Conservation (phyloP, 2,888 invertebrate genomes). For the Dryadula phaetusa region DNA sequence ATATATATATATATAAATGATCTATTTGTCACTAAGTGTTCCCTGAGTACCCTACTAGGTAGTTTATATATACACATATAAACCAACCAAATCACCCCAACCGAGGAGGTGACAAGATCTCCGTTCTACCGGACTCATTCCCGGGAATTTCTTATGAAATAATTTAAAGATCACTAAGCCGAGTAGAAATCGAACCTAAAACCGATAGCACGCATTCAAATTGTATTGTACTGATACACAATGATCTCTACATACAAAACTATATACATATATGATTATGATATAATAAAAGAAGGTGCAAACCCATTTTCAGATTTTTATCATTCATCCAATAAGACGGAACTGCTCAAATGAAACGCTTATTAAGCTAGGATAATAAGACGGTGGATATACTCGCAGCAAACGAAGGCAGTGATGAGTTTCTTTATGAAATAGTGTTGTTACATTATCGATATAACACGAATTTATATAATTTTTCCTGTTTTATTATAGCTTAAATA, state of each 20-base stretch:
- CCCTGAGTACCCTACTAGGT: no score
- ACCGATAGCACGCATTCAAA: no score
- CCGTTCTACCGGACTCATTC: no score
- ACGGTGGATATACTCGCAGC: slow-evolving; percentile 37
- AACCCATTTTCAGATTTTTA: slow-evolving; percentile 6
- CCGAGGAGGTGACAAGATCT: no score
- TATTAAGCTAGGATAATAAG: slow-evolving; percentile 45
- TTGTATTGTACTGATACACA: no score
- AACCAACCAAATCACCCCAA: no score
- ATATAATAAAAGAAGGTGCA: neutral
- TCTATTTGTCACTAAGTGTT: no score
- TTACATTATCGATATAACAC: neutral
- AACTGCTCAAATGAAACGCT: slow-evolving; percentile 43
- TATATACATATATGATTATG: neutral
- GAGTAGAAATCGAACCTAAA: no score
- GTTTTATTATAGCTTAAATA: no score
- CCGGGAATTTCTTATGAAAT: no score
- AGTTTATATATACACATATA: no score
- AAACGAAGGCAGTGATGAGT: slow-evolving; percentile 42
- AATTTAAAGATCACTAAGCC: no score
- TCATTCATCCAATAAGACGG: slow-evolving; percentile 42
- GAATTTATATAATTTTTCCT: neutral
- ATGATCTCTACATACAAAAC: neutral
- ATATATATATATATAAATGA: neutral
- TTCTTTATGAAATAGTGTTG: slow-evolving; percentile 41